Evolutionary conservation across 1,140 invertebrate species (phyloP), one percentile per base, ranked within the genome.

Genomic region (Leucophenga varia): DNA sequence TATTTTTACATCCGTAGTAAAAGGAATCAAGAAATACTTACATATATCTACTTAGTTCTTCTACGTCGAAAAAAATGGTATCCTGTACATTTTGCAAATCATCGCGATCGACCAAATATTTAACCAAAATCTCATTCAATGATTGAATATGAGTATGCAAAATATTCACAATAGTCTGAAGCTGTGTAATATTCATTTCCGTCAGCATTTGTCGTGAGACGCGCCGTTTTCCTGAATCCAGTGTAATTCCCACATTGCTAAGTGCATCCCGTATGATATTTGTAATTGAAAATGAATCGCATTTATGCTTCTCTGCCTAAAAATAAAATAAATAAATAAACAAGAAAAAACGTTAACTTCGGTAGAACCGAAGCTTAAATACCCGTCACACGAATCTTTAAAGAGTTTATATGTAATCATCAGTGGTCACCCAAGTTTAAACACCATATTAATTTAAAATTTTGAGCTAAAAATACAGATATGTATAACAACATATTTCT

Each of bases 41-140:
- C 88, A 92, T 78, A 76, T 91, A 95, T 83, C 91, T 81, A 22
- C 91, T 95, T 32, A 96, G 81, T 79, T 97, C 94, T 78, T 97
- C 94, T 55, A 97, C 94, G 73, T 97, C 93, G 4, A 97, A 93
- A 45, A 97, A 81, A 89, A 95, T 95, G 12, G 94, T 95, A 77
- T 97, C 95, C 77, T 97, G 94, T 54, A 93, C 90, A 93, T 97
- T 97, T 76, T 96, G 92, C 13, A 96, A 78, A 74, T 96, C 93
- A 79, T 96, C 93, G 55, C 93, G 80, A 55, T 90, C 86, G 78
- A 96, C 85, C 46, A 96, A 76, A 56, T 91, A 82, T 68, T 89
- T 85, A 3, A 96, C 92, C 21, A 97, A 78, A 35, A 87, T 84
- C 74, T 95, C 91, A 76, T 96, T 97, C 45, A 95, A 77, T 47